Conservation (phyloP, 2,113 vertebrate species). For the Larimichthys polyactis region DNA sequence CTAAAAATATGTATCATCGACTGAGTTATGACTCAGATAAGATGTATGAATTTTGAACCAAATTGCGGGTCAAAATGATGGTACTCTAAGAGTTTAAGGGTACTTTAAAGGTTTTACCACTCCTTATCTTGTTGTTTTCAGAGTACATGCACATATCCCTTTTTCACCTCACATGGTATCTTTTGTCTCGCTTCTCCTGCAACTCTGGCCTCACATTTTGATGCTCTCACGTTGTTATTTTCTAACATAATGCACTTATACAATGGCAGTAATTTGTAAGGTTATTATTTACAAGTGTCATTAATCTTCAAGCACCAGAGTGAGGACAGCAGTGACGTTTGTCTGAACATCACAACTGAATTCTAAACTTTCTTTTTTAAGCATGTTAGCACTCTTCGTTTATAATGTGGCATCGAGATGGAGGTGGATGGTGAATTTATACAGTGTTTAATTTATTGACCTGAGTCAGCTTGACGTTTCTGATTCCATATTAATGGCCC, state of each 20-base stretch:
- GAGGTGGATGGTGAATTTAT: constrained; percentile 59
- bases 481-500: constrained; percentile 54
- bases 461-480: constrained; percentile 63
- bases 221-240: background rate
- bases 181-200: background rate
- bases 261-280: background rate
- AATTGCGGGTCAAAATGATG: too few relatives aligned
- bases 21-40: too few relatives aligned
- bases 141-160: background rate
- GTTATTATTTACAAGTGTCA: background rate
- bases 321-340: background rate
- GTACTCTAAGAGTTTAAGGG: too few relatives aligned
- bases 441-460: constrained; percentile 73
- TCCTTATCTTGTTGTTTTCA: background rate
- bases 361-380: background rate
- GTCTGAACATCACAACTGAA: background rate
- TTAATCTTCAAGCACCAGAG: background rate
- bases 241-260: background rate
- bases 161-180: background rate
- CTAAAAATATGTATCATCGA: too few relatives aligned
- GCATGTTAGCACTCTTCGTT: background rate
- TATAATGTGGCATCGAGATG: background rate
- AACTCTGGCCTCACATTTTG: background rate
- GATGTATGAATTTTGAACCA: too few relatives aligned
- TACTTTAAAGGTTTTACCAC: too few relatives aligned